Base-by-base conservation (phyloP, 2,797 vertebrate genomes). In the Gymnocypris eckloni region DNA sequence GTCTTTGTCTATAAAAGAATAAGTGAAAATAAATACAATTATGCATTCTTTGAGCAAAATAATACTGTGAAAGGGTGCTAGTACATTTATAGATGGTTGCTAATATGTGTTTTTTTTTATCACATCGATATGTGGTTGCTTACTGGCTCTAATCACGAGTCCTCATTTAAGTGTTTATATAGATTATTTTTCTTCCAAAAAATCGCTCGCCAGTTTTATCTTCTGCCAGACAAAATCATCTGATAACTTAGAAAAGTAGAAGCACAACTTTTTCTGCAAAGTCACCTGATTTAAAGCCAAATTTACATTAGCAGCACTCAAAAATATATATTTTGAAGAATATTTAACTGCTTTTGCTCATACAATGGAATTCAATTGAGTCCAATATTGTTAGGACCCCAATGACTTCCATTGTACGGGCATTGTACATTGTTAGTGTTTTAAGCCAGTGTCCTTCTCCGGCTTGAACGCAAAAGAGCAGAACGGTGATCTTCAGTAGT, bases 401-500 rank as follows among this genome's bases (percentile, higher is more conserved):
- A n/a, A 6, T 43, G 56, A 61, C 15, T 25, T 59, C 37, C 22
- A 8, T 4, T 59, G 12, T 79, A 64, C 15, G 2, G 22, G 15
- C n/a, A n/a, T n/a, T n/a, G n/a, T n/a, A n/a, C n/a, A n/a, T n/a
- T n/a, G n/a, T n/a, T n/a, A 92, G 82, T 0, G 90, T 84, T n/a
- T 86, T 87, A 41, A 94, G 89, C 92, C 92, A 89, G 87, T 39
- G 91, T 86, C 93, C 91, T 18, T 93, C 91, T 89, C 92, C 94
- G 2, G 84, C 89, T 67, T 91, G 92, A 64, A 95, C 33, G 50
- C 93, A 95, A 72, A 93, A 82, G 79, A 96, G 91, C 86, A 96
- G 70, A 88, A 95, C 28, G 0, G 88, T 69, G 72, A 95, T 87
- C 88, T 93, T 94, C 89, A 95, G 73, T 75, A 93, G 79, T 71